Percentiles rank a stretch among this genome's conserved stretches.
These are phyloP conservation scores for Pristionchus japonicus DNA, from an alignment of 2,888 invertebrate genomes.

Conservation along the genomic window DNA sequence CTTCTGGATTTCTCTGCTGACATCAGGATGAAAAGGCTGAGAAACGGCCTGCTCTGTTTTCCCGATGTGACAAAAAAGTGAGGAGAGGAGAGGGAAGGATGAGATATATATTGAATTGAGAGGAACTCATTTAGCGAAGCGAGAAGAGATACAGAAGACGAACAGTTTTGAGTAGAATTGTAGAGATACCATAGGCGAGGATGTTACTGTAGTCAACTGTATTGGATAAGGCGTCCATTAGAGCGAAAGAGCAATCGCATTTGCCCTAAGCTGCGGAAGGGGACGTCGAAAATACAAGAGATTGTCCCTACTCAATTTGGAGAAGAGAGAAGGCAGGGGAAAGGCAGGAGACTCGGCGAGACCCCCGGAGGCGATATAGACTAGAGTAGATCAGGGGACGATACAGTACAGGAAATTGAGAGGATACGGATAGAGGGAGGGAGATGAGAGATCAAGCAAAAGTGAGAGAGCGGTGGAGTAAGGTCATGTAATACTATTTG, in stretches of 20 bases:
- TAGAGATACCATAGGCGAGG: too few relatives aligned
- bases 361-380: neutral
- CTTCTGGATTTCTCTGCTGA: constrained; percentile 1
- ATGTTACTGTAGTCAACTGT: neutral
- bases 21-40: neutral
- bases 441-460: neutral
- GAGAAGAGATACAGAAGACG: neutral
- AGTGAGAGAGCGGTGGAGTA: neutral
- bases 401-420: neutral
- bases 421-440: neutral
- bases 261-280: constrained; percentile 9
- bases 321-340: neutral
- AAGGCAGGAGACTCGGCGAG: neutral
- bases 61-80: constrained; percentile 32
- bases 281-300: neutral
- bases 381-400: neutral
- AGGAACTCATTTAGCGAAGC: constrained; percentile 28
- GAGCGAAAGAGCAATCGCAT: neutral
- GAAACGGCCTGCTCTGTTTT: constrained; percentile 29
- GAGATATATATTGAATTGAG: constrained; percentile 42
- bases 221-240: neutral
- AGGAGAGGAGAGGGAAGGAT: neutral
- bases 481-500: constrained; percentile 34
- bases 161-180: neutral
- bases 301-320: neutral